Evolutionary conservation across 2,113 vertebrate species (phyloP).

Genomic region (Xiphophorus maculatus): DNA sequence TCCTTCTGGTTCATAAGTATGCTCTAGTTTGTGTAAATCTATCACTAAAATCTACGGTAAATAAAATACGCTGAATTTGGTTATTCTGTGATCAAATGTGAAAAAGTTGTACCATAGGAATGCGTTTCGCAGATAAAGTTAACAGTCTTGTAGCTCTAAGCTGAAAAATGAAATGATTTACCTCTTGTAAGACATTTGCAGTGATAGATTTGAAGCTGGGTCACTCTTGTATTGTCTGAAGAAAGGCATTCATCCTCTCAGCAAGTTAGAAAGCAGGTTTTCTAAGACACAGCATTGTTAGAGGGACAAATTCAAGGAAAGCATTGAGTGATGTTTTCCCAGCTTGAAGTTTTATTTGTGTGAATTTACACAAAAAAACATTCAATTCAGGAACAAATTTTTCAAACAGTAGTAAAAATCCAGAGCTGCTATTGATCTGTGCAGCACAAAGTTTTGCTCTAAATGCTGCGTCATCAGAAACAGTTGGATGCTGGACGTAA

Average conservation of each 20-base stretch:
- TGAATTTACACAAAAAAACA: not conserved
- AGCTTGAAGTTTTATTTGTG: not conserved
- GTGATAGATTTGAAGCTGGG: not conserved
- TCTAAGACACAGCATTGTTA: not conserved
- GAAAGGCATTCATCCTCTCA: not conserved
- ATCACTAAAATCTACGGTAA: not conserved
- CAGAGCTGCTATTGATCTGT: not conserved
- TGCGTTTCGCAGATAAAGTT: not conserved
- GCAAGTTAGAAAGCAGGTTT: not conserved
- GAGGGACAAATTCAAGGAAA: not conserved
- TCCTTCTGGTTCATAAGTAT: not conserved
- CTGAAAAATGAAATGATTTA: not conserved
- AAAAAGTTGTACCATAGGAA: not conserved
- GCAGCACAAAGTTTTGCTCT: not conserved
- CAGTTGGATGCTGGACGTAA: not conserved
- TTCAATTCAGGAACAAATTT: not conserved
- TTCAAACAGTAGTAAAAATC: not conserved
- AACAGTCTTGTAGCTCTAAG: not conserved
- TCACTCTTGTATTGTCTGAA: not conserved
- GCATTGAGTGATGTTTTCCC: too few relatives aligned
- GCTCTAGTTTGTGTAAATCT: not conserved
- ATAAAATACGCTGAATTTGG: not conserved
- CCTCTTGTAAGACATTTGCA: not conserved
- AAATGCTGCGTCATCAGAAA: not conserved
- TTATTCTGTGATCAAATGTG: not conserved